These are phyloP conservation scores for Bombus balteatus DNA, from an alignment of 1,140 invertebrate genomes.

Conservation along the genomic window DNA sequence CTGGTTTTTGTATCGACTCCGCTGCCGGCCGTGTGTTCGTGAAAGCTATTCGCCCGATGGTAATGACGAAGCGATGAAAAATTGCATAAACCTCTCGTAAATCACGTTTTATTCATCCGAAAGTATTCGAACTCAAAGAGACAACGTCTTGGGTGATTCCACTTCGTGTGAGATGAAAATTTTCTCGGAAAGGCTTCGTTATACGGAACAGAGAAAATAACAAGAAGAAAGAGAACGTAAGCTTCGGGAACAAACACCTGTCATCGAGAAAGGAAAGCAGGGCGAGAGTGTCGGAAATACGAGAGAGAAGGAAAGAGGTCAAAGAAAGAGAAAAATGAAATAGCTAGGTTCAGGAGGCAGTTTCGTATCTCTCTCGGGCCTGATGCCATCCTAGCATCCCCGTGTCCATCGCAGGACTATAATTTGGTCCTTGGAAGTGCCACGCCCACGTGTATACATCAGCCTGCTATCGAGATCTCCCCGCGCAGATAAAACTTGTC, in stretches of 20 bases:
- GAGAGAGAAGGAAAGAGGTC: neutral
- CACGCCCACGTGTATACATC: conserved; percentile 72
- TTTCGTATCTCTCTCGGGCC: conserved; percentile 23
- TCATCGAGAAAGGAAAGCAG: conserved; percentile 59
- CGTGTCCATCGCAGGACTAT: conserved; percentile 60
- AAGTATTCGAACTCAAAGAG: neutral
- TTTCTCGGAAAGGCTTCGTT: conserved; percentile 13
- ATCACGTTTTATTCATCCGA: conserved; percentile 6
- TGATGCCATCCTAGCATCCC: conserved; percentile 42
- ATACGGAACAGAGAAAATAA: neutral
- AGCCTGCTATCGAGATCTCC: conserved; percentile 63
- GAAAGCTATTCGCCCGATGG: conserved; percentile 4
- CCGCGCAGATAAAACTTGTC: conserved; percentile 68
- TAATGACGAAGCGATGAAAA: conserved; percentile 23
- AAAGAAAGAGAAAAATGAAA: neutral
- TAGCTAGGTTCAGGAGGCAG: conserved; percentile 24
- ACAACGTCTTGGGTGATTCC: neutral
- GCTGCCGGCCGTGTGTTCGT: neutral
- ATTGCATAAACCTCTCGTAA: conserved; percentile 5
- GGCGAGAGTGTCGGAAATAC: neutral
- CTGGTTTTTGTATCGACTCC: conserved; percentile 35
- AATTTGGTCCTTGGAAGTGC: conserved; percentile 70
- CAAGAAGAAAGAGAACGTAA: neutral
- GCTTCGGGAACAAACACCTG: conserved; percentile 73
- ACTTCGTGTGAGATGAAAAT: neutral